Evolutionary conservation across 1,140 invertebrate species (phyloP), one percentile per base, ranked within the genome.

Genomic region (Bombus sylvicola): DNA sequence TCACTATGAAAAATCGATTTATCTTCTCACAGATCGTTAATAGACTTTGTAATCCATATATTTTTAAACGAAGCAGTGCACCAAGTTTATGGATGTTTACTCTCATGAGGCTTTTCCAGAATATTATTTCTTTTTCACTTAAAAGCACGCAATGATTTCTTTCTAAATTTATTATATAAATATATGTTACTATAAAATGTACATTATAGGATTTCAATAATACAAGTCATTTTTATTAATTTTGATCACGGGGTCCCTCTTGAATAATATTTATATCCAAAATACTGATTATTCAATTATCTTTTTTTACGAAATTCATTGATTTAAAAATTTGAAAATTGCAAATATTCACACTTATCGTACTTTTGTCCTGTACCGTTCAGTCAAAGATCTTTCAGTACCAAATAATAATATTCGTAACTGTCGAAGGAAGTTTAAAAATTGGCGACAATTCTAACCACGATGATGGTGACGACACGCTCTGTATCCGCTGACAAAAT

Each of bases 401-500:
- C 0, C 15, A 18, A 31, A 15, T 18, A 66, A 64, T 18, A 66
- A 34, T 25, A 62, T 79, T 72, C n/a, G 31, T n/a, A 72, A 53
- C 66, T 57, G 39, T 22, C 37, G 39, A 47, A 53, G 72, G 41
- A 71, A 71, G 75, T 37, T 43, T 39, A 39, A 39, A 66, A 62
- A 79, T 79, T 72, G 79, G 59, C 72, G 62, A 82, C 71, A 75
- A 47, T 22, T 68, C 31, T 41, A 31, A 75, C 75, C 83, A 37
- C 64, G 31, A 68, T 62, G 62, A 86, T 82, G 57, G 39, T 64
- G 15, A 47, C 39, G 79, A 86, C 62, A 82, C 80, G 84, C 80
- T 86, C 79, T 86, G 72, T 71, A 82, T 75, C 69, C 62, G 59
- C 39, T 6, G 64, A 9, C 59, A 75, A 31, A 73, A 57, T 72